Conservation (phyloP, 2,797 vertebrate species). For the Synanceia verrucosa region DNA sequence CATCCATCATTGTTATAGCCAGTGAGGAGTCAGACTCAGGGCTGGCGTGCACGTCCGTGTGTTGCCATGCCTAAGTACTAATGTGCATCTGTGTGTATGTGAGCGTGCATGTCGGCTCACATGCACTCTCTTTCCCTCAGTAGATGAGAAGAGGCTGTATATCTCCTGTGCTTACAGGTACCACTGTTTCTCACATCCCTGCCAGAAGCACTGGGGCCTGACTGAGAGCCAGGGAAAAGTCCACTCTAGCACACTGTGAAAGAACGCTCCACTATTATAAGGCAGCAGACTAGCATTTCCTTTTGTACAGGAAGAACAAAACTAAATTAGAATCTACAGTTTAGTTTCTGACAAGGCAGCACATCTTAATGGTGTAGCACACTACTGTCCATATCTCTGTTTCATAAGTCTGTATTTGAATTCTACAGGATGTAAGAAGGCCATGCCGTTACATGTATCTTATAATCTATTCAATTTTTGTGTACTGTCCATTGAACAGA, state of each 20-base stretch:
- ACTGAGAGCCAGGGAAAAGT: conserved; percentile 26
- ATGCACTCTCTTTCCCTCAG: neutral
- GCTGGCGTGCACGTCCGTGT: conserved; percentile 3
- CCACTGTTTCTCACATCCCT: conserved; percentile 40
- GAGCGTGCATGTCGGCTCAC: neutral
- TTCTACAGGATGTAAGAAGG: no score
- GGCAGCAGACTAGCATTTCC: neutral
- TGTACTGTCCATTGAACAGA: no score
- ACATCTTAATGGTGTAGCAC: no score
- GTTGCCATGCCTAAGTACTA: no score
- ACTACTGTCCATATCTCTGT: no score
- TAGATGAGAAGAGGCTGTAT: conserved; percentile 37
- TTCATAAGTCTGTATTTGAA: no score
- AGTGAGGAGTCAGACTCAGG: conserved; percentile 69
- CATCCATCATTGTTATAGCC: conserved; percentile 80
- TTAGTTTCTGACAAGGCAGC: no score
- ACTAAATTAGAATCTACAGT: neutral
- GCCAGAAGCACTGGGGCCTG: conserved; percentile 26
- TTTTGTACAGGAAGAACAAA: neutral
- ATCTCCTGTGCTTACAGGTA: conserved; percentile 62
- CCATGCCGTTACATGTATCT: no score
- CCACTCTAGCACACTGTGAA: neutral
- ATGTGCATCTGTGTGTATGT: neutral
- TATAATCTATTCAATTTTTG: no score
- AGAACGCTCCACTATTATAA: neutral